Evolutionary conservation across 2,113 vertebrate species (phyloP), one percentile per base, ranked within the genome.

Genomic region (Ardeotis arabs): DNA sequence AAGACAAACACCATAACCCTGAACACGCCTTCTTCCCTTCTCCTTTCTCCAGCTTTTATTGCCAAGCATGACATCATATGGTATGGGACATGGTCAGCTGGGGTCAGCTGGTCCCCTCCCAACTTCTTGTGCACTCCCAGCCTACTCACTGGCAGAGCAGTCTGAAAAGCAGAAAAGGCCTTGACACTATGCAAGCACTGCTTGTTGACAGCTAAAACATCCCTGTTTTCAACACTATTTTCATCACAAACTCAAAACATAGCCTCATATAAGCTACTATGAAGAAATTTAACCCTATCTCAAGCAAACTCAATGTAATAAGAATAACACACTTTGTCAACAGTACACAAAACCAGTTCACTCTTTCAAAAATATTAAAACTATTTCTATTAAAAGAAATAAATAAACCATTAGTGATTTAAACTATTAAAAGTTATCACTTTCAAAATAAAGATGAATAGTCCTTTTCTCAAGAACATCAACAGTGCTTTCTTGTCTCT

Each of bases 1-100:
- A 85, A 59, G 28, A 59, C 23, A 58, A 73, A 79, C 1, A 1
- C 4, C 41, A 6, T 41, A 9, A 84, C 19, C 45, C 23, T 39
- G 23, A 66, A 29, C 3, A 0, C 15, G 1, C 3, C 3, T 7
- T 24, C 29, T 6, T 8, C 1, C 10, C 4, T 27, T 12, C 31
- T 59, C 45, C 13, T 66, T 18, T 31, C 33, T 4, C 6, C 33
- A 66, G 19, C 7, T 39, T 28, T 79, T 28, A 33, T 41, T 52
- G 22, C 12, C 59, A 27, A 72, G 6, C 7, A 18, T 45, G 50
- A 28, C 0, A 2, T 9, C 50, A 59, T 15, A 33, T 3, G 12
- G 20, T 39, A 20, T 25, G 25, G 20, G 2, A 55, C 33, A 60
- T 25, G 22, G 14, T 33, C 14, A 66, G 24, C 14, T 50, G 29